Base-by-base conservation (phyloP, 64 coral and sea anemone genomes). In the Cladopsammia gracilis region DNA sequence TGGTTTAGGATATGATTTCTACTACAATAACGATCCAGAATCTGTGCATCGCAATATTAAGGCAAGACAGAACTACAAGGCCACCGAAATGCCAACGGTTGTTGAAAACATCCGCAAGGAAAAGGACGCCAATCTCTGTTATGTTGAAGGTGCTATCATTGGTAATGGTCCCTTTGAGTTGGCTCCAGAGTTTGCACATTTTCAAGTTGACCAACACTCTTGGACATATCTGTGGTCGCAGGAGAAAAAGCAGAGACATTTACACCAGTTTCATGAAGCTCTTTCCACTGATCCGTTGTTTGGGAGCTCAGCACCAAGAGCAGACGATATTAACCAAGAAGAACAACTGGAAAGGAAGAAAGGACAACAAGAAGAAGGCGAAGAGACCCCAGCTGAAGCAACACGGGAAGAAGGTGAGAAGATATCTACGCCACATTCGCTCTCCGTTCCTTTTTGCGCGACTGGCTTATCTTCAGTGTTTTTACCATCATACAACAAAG, bases 1-100 rank as follows among this genome's bases (percentile, higher is more conserved):
- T 1, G 89, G 89, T 1, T 48, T 91, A 9, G 78, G 89, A 26
- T 91, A 83, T 60, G 64, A 91, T 22, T 91, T 45, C 58, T 91
- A 82, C 52, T 91, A 91, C 59, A 91, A 83, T 24, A 83, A 91
- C 34, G 68, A 71, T 16, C 9, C 26, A 0, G 89, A 91, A 43
- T 91, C 76, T 12, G 14, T 91, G 2, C 75, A 91, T 23, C 42
- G 74, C 45, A 91, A 79, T 16, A 25, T 90, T 14, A 79, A 82
- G 70, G 11, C 25, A 5, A 25, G 67, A 3, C 62, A 79, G 16
- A 53, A 83, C 22, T 81, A 57, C 14, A 73, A 64, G 45, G 78
- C 75, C 4, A 7, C 75, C 1, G 78, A 82, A 5, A 81, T 79
- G 89, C 54, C 89, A 22, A 82, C 62, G 4, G 89, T 82, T 1